phyloP scores from a whole-genome alignment of 2,113 vertebrate species.

The Puntigrus tetrazona region DNA sequence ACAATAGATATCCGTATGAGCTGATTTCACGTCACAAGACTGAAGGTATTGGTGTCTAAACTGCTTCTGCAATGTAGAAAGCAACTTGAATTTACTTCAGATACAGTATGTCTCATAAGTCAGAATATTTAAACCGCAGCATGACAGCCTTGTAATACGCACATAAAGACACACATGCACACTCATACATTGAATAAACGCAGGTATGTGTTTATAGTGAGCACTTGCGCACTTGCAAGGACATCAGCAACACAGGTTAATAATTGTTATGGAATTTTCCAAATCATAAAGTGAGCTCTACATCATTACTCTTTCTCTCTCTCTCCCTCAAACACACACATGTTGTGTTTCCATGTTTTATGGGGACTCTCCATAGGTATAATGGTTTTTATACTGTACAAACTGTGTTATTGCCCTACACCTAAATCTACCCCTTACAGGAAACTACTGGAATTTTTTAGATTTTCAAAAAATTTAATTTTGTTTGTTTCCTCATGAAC shows the following conservation, averaged over 20 bases:
- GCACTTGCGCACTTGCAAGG: background rate
- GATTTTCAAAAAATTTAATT: too few relatives aligned
- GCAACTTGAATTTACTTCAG: background rate
- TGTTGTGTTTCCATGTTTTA: too few relatives aligned
- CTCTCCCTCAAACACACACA: too few relatives aligned
- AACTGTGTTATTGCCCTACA: too few relatives aligned
- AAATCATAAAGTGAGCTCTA: background rate
- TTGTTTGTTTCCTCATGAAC: too few relatives aligned
- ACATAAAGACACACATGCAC: background rate
- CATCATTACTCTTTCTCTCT: background rate
- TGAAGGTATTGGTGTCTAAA: background rate
- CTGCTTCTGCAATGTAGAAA: background rate
- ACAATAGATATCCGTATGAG: background rate
- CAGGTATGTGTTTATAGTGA: background rate
- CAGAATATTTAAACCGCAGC: background rate
- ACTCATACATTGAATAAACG: background rate
- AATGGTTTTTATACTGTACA: too few relatives aligned
- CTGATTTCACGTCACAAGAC: background rate
- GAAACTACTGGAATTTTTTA: too few relatives aligned
- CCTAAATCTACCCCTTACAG: too few relatives aligned
- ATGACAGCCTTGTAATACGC: background rate
- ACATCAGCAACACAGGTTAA: conserved; percentile 48
- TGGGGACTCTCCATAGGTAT: too few relatives aligned
- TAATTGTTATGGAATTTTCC: conserved; percentile 53
- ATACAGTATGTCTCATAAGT: background rate